Base-by-base conservation (phyloP, 2,797 vertebrate genomes). In the Heterohyrax brucei region DNA sequence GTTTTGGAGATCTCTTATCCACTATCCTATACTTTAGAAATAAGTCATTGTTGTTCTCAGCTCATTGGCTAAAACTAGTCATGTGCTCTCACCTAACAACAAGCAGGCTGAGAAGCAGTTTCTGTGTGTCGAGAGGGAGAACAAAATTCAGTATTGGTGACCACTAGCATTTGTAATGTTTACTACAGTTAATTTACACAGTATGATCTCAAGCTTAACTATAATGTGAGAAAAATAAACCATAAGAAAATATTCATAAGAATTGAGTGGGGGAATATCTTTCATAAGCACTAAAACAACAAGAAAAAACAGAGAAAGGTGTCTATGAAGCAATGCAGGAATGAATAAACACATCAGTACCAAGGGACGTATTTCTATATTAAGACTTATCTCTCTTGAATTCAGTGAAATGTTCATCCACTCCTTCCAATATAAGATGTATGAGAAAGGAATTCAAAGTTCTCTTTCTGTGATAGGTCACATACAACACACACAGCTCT, bases 241-340 rank as follows among this genome's bases (percentile, higher is more conserved):
- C 46, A 28, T 48, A 90, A 80, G 30, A 95, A 95, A 94, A 91
- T 72, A 85, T 46, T 90, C 44, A 26, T 68, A 83, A 75, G 8
- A 97, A 89, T 89, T 94, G 64, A 86, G 76, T 26, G 50, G 14
- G 33, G 39, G 56, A 75, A 90, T 90, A 64, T 16, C 18, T 95
- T 83, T 75, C 56, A 62, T 80, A 91, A 93, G 30, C 56, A 76
- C 30, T 66, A 48, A 56, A 56, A 56, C 18, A 56, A 56, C 13
- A 56, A 12, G 18, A 56, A 53, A 9, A 53, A 53, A 50, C 66
- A 85, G 33, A 87, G 91, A 78, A 89, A 81, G 75, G 22, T 48
- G 62, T 93, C 50, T 83, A 13, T 95, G 87, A 93, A 92, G 59
- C 26, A 93, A 56, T 56, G 18, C 53, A 56, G 18, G 53, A 56